These are phyloP conservation scores for Pygoscelis adeliae DNA, from an alignment of 2,113 vertebrate genomes.

Conservation along the genomic window DNA sequence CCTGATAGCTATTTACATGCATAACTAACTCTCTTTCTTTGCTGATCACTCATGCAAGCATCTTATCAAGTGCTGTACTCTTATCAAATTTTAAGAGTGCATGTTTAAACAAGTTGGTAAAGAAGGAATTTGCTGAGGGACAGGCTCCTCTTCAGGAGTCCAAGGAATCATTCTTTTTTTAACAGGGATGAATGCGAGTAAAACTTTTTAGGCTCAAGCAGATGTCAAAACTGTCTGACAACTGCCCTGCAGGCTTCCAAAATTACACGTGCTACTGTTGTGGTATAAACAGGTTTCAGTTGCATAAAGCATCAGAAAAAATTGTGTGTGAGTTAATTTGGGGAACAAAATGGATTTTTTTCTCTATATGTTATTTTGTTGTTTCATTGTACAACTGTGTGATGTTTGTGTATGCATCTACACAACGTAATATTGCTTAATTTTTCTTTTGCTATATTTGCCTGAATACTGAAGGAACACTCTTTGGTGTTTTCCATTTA, in stretches of 20 bases:
- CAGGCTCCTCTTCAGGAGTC: neutral
- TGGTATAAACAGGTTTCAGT: neutral
- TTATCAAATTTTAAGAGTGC: neutral
- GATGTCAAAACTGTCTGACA: neutral
- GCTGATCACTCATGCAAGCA: neutral
- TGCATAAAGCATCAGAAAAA: neutral
- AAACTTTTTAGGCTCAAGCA: neutral
- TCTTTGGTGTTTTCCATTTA: neutral
- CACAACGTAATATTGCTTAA: fast-evolving
- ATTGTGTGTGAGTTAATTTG: neutral
- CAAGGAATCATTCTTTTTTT: neutral
- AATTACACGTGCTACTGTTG: neutral
- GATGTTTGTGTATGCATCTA: neutral
- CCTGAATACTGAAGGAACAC: neutral
- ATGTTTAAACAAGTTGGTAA: neutral
- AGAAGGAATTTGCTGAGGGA: neutral
- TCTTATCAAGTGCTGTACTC: neutral
- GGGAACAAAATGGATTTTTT: neutral
- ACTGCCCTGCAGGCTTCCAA: neutral
- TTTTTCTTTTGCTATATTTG: neutral
- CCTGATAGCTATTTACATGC: neutral
- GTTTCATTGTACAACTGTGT: neutral
- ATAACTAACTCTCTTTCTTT: neutral
- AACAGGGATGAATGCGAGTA: neutral
- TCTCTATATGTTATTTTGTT: neutral